Evolutionary conservation across 2,113 vertebrate genomes (phyloP), one percentile per base, ranked within the genome.

Genomic region (Tursiops truncatus): DNA sequence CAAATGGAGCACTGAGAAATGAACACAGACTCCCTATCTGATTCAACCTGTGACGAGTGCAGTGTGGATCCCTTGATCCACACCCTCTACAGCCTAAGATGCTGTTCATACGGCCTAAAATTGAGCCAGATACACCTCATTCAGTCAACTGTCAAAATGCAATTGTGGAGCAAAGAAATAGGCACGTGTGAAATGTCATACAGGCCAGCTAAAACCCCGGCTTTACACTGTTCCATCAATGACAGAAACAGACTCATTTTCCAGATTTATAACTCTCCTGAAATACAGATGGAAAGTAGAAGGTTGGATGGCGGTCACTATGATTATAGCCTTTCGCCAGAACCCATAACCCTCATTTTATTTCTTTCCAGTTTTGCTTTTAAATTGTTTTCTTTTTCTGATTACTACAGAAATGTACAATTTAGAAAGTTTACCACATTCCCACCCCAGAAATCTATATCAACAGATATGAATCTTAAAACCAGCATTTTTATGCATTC

Each of bases 351-450:
- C 21, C 47, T 65, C 38, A 21, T 38, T 68, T 41, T 67, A 11
- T 70, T 56, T 85, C 6, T 85, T 71, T 87, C 67, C 18, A 21
- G n/a, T 74, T 82, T 95, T 73, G 36, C 50, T 62, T 79, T 85
- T 74, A 79, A 41, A 25, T 65, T 83, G 14, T 65, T 97, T 95
- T 33, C 53, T 89, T 90, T 94, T 41, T 28, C 73, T 95, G 76
- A 95, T 84, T 47, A 95, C 41, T 83, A 76, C 63, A 95, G 13
- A 91, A 77, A 88, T 20, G n/a, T 81, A 70, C 89, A 81, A 94
- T 53, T 60, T 74, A 36, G 21, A 67, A 91, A 79, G 67, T 91
- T 17, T 94, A 56, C 31, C 74, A 84, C 4, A 33, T 33, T 89
- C 25, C 71, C n/a, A 90, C 26, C 20, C 67, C 60, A 77, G 70